Base-by-base conservation (phyloP, 2,113 vertebrate species). In the Gulo gulo region DNA sequence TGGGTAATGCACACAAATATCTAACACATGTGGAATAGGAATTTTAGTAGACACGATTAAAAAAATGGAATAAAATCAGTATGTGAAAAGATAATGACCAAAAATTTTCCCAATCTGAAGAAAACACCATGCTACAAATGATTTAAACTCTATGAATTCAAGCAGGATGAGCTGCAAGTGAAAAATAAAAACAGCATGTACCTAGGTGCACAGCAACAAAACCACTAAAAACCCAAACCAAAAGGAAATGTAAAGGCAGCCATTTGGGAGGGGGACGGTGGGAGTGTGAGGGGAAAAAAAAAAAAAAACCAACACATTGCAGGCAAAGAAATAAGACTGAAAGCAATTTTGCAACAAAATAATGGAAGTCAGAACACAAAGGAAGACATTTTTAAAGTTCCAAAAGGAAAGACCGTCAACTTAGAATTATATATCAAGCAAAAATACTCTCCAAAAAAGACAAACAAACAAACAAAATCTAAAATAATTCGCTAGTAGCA, bases 311-410 rank as follows among this genome's bases (percentile, higher is more conserved):
- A 82, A 92, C 18, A 26, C 3, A 10, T 42, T 39, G 39, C 6
- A 23, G 24, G 11, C 18, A 65, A 42, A 71, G 42, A 52, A 94
- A 42, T 6, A 67, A 47, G 12, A 50, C 69, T 55, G 52, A 55
- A 55, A n/a, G 36, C 47, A 74, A n/a, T 21, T 81, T 90, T 94
- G 55, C 55, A 94, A 36, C n/a, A 55, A 69, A 79, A 23, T 26
- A 50, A 42, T 42, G 12, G 15, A 92, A 65, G 52, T 79, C 91
- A 88, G 71, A 89, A 21, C 36, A 89, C 52, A 84, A 73, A 39
- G 12, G n/a, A 65, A 59, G 36, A 61, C 29, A 23, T 78, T 78
- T 88, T 67, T 42, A 65, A 65, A 86, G 14, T 10, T 12, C 15
- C 79, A 20, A 65, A 61, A 87, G n/a, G 45, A 80, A 61, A 65